phyloP scores from a whole-genome alignment of 2,797 vertebrate species.

The Lates japonicus region DNA sequence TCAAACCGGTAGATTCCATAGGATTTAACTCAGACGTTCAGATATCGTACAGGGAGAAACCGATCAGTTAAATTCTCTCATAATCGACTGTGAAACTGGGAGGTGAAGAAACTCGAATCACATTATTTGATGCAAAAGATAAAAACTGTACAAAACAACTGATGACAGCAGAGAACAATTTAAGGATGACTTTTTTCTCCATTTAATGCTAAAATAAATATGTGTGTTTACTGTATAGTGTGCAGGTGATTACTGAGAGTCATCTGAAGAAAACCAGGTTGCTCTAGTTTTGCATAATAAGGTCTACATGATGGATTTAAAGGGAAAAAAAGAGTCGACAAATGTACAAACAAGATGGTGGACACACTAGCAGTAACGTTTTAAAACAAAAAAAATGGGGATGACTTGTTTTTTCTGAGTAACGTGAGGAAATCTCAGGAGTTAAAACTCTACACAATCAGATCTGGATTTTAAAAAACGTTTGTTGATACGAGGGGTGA shows the following conservation, averaged over 20 bases:
- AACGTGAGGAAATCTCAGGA: background rate
- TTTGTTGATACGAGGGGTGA: too few species aligned
- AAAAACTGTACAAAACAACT: background rate
- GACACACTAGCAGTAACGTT: slow-evolving; percentile 8
- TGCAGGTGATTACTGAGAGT: background rate
- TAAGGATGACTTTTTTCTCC: too few species aligned
- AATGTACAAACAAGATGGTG: background rate
- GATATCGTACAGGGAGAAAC: background rate
- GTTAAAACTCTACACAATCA: background rate
- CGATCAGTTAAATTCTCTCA: background rate
- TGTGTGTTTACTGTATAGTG: too few species aligned
- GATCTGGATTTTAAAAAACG: background rate
- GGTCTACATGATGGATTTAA: background rate
- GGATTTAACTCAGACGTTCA: background rate
- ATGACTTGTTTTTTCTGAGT: background rate
- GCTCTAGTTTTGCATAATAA: background rate
- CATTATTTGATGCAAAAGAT: background rate
- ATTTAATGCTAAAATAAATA: too few species aligned
- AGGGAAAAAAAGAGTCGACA: background rate
- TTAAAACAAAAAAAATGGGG: background rate
- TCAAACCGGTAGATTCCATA: background rate
- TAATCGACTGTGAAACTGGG: too few species aligned
- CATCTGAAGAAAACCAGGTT: background rate
- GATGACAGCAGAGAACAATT: background rate
- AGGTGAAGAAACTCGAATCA: too few species aligned